Evolutionary conservation across 1,140 invertebrate genomes (phyloP).

Genomic region (Cherax quadricarinatus): DNA sequence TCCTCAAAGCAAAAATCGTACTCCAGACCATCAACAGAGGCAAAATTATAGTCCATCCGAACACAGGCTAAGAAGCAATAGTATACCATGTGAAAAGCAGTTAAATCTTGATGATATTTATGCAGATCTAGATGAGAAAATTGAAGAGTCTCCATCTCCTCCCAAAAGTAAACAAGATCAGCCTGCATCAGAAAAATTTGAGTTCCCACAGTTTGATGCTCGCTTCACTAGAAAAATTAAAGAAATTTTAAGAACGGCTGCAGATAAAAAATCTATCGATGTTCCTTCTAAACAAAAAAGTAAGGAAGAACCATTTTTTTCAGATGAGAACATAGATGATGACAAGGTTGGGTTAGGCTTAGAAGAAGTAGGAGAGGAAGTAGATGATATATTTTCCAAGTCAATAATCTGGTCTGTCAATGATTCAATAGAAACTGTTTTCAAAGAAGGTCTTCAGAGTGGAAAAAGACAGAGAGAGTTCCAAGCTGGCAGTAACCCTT

Average conservation of each 20-base stretch:
- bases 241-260: constrained; percentile 17
- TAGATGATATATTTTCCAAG: constrained; percentile 53
- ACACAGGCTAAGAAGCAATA: not conserved
- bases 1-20: not conserved
- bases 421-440: constrained; percentile 16
- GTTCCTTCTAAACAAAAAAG: not conserved
- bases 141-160: not conserved
- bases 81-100: not conserved
- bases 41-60: not conserved
- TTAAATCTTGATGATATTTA: constrained; percentile 35
- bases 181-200: not conserved
- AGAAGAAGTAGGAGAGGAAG: constrained; percentile 63
- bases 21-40: not conserved
- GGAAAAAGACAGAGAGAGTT: constrained; percentile 5
- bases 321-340: constrained; percentile 17
- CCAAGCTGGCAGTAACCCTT: constrained; percentile 49
- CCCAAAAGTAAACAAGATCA: not conserved
- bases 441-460: not conserved
- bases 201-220: constrained; percentile 23
- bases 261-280: constrained; percentile 11
- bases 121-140: constrained; percentile 36
- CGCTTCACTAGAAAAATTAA: constrained; percentile 30
- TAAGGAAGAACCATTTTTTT: not conserved
- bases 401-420: constrained; percentile 34
- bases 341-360: constrained; percentile 47